Evolutionary conservation across 2,888 invertebrate species (phyloP), one percentile per base, ranked within the genome.

Genomic region (Hyppa rectilinea): DNA sequence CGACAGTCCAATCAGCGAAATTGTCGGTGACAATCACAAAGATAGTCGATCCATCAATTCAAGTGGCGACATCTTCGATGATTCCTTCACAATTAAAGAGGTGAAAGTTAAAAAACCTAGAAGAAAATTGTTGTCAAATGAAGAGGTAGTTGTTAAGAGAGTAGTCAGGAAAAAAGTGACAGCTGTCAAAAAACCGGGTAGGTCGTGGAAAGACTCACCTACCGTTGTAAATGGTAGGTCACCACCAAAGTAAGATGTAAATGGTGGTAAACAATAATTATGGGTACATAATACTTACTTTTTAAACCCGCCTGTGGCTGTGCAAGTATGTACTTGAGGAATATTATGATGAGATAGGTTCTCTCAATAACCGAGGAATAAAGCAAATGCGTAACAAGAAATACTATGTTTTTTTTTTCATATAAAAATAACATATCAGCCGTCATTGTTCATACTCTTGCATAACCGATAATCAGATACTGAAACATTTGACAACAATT

Each of bases 1-100:
- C 56, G 92, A 95, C 66, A 94, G 94, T 55, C 95, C 95, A 0
- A 90, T 94, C 31, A 89, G 90, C 58, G 92, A 91, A 76, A 78
- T 94, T 20, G 91, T 95, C 1, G 92, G 89, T 0, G 90, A 89
- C 2, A 89, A 29, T 85, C 86, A 52, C 87, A 86, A 83, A 79
- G 80, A 14, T 63, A 81, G 14, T 83, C 83, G 70, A 23, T 90
- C 89, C 0, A 86, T 87, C 0, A 91, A 95, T 71, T 91, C 94
- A 0, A 96, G 96, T 61, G 91, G 88, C 0, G 96, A 96, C 66
- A 92, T 96, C 5, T 96, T 96, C 50, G 96, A 96, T 0, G 96
- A 96, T 76, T 95, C 96, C 0, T 93, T 93, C 47, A 89, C 85
- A 3, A 88, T 93, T 5, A 91, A 93, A 60, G 92, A 91, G 43